These are phyloP conservation scores for Piscicola geometra DNA, from an alignment of 2,888 invertebrate genomes.

Conservation along the genomic window DNA sequence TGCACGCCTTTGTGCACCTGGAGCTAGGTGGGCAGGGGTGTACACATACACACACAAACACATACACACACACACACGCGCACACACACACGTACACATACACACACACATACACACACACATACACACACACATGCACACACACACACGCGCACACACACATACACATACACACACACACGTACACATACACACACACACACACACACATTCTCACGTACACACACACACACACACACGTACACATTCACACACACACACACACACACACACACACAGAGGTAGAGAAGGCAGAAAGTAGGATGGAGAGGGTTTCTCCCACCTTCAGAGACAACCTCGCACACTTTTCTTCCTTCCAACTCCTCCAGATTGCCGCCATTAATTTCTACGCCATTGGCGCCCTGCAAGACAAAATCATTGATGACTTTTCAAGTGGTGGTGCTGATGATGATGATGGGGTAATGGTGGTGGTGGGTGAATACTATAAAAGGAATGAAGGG, in stretches of 20 bases:
- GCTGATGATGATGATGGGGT: neutral
- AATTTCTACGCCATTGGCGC: neutral
- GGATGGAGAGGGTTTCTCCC: neutral
- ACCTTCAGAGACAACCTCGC: conserved; percentile 4
- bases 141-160: too few relatives aligned
- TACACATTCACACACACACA: neutral
- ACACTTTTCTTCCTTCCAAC: neutral
- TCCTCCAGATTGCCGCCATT: conserved; percentile 3
- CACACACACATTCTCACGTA: neutral
- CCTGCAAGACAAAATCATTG: neutral
- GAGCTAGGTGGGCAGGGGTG: conserved; percentile 17
- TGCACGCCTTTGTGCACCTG: conserved; percentile 22
- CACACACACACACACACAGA: neutral
- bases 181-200: too few relatives aligned
- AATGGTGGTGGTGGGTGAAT: conserved; percentile 1
- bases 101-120: too few relatives aligned
- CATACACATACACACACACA: neutral
- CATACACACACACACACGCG: neutral
- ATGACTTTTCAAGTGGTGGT: neutral
- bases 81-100: too few relatives aligned
- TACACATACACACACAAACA: too few relatives aligned
- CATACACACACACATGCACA: neutral
- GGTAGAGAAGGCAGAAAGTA: neutral
- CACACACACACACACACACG: too few relatives aligned
- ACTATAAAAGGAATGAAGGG: neutral